Evolutionary conservation across 2,113 vertebrate species (phyloP).

Genomic region (Ochotona curzoniae): DNA sequence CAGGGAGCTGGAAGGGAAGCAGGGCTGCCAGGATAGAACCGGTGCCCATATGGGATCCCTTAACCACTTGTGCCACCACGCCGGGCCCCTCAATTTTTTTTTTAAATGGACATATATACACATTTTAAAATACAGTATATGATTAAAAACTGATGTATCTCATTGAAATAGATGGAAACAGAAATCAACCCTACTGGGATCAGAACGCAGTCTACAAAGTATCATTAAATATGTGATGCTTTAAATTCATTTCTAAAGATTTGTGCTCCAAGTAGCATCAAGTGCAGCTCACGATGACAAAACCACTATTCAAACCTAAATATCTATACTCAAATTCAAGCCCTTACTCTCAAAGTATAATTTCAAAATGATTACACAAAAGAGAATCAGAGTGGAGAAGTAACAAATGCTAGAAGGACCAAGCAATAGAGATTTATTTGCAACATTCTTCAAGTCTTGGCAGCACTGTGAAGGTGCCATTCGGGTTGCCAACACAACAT

Average conservation of each 20-base stretch:
- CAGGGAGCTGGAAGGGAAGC: too few relatives aligned
- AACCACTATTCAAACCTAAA: not conserved
- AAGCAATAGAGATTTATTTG: constrained; percentile 43
- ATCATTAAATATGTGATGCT: constrained; percentile 31
- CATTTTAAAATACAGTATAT: not conserved
- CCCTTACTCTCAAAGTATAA: constrained; percentile 39
- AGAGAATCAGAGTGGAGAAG: not conserved
- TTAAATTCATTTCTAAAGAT: constrained; percentile 28
- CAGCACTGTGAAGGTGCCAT: too few relatives aligned
- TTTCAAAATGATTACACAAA: constrained; percentile 29
- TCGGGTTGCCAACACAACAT: too few relatives aligned
- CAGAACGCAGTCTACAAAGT: not conserved
- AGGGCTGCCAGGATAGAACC: too few relatives aligned
- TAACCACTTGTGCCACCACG: too few relatives aligned
- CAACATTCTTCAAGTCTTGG: constrained; percentile 26
- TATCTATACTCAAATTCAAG: constrained; percentile 47
- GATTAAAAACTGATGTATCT: constrained; percentile 19
- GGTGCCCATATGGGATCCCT: too few relatives aligned
- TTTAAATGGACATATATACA: not conserved
- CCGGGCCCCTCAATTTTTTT: too few relatives aligned
- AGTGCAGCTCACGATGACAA: not conserved
- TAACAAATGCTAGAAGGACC: not conserved
- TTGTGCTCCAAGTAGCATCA: constrained; percentile 25
- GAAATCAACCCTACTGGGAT: not conserved
- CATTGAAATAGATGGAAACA: constrained; percentile 24